Evolutionary conservation across 2,888 invertebrate species (phyloP), one percentile per base, ranked within the genome.

Genomic region (Acholoe squamosa): DNA sequence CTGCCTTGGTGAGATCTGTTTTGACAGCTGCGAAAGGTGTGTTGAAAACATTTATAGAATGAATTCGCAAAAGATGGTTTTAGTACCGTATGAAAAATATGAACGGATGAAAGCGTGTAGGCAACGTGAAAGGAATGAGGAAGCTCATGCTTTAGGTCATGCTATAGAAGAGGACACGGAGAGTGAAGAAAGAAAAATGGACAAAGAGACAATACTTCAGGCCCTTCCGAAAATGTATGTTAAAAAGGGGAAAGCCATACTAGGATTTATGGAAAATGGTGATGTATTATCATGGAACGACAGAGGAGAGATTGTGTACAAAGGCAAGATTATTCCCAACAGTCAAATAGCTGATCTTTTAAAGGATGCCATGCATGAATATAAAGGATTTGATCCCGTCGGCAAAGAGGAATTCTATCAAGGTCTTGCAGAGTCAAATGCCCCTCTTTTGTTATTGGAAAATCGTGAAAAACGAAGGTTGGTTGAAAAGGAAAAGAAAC

Each of bases 41-140:
- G 25, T 7, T 84, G 3, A 5, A 33, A 51, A 5, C 51, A 7
- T 10, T 51, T 14, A 3, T 51, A 43, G 7, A 1, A 84, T 51
- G 84, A 34, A 33, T 51, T 5, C 19, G 10, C 84, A 22, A 10
- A 84, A 84, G 19, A 10, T 84, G 33, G n/a, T 84, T 0, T 25
- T 84, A 25, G 43, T 84, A 1, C 84, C 84, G 12, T 3, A 43
- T 14, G 84, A 84, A 84, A 84, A 84, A 43, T 84, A 84, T 22
- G 19, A 84, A 84, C 10, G 33, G 28, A 16, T 71, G 3, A 71
- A 71, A n/a, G 28, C 71, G 16, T 71, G 19, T 16, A 22, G 1
- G 28, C 12, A 14, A 5, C 12, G 3, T n/a, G n/a, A 71, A 16
- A 22, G 28, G 25, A 1, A 0, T 1, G 25, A 0, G 3, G 28